These are phyloP conservation scores for Theristus sp. DNA, from an alignment of 2,888 invertebrate genomes.

Conservation along the genomic window DNA sequence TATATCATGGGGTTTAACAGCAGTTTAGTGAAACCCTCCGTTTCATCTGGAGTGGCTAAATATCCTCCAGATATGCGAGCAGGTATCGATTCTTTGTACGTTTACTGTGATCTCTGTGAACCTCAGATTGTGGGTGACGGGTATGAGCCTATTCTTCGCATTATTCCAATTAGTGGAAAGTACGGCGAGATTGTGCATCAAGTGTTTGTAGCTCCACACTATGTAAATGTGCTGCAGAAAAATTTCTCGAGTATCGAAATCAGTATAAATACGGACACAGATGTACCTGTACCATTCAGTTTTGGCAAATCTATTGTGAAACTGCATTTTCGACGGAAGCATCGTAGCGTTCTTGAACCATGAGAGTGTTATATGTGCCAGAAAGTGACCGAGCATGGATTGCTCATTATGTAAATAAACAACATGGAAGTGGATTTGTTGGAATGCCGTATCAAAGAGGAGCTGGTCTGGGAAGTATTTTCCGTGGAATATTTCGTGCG, in stretches of 20 bases:
- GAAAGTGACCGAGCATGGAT: background rate
- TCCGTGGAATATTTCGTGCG: background rate
- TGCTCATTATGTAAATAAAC: background rate
- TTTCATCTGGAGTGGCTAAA: background rate
- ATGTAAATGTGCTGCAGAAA: background rate
- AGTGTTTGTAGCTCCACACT: background rate
- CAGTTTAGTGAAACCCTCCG: background rate
- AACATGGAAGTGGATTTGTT: background rate
- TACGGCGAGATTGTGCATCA: conserved; percentile 1
- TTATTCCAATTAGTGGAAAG: background rate
- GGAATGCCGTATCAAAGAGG: background rate
- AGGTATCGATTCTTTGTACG: background rate
- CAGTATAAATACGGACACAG: background rate
- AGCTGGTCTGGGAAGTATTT: background rate
- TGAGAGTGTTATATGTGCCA: background rate
- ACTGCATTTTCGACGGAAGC: conserved; percentile 2
- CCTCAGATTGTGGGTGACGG: conserved; percentile 1
- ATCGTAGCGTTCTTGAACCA: no score
- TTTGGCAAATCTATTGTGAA: conserved; percentile 4
- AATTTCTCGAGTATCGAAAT: background rate
- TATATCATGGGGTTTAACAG: background rate
- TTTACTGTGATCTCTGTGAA: conserved; percentile 1
- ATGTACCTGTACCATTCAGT: background rate
- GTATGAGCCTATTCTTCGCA: background rate
- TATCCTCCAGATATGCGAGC: conserved; percentile 1